Evolutionary conservation across 2,797 vertebrate genomes (phyloP), one percentile per base, ranked within the genome.

Genomic region (Poeciliopsis gracilis): DNA sequence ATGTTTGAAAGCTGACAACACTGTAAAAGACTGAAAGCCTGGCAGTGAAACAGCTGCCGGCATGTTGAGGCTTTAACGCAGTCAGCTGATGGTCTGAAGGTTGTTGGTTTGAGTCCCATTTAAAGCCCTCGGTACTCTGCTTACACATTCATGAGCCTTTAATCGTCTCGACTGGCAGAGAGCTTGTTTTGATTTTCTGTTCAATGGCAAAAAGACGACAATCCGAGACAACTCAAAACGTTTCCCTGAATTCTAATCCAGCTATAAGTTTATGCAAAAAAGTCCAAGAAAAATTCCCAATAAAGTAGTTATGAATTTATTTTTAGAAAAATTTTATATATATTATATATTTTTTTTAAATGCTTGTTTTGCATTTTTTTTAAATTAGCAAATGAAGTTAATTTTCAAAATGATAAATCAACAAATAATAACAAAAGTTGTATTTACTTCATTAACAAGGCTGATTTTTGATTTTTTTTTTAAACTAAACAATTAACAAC

Each of bases 31-130:
- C 72, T 79, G 80, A 87, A 87, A 83, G 82, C 73, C 84, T 83
- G 83, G 72, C 57, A n/a, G 77, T 6, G 76, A 86, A 80, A 78
- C 86, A 82, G 84, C 87, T 75, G 82, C 79, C 20, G 36, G 75
- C 41, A 46, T 43, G 71, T 63, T 20, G 15, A 72, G 67, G 33
- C 77, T 66, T 3, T 43, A 23, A 74, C 78, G 77, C 78, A 18
- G 12, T 75, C 78, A 59, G 82, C 43, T 53, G 76, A 43, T 15
- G 55, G 43, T 49, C n/a, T 0, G 63, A 72, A 79, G 78, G 81
- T 82, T 79, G 80, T 47, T 15, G 77, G 86, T 87, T 88, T 79
- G 80, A 87, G 74, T 84, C 84, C 82, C 86, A 53, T 80, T 87
- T 80, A 72, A 84, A 72, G 87, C 63, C 67, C 9, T 63, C 12